These are phyloP conservation scores for Chydorus sphaericus DNA, from an alignment of 2,888 invertebrate genomes.

Conservation along the genomic window DNA sequence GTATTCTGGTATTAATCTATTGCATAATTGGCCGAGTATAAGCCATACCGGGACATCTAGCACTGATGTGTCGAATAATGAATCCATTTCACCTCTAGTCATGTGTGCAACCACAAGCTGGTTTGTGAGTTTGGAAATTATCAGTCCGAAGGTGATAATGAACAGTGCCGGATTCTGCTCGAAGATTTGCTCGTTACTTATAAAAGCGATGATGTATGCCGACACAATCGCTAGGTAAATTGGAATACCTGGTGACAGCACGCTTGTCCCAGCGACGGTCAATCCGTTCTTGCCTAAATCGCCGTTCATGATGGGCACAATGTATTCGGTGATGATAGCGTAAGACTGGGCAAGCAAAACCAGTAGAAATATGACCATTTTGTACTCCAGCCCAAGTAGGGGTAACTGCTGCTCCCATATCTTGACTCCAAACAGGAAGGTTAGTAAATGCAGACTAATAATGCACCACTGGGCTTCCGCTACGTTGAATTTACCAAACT, in stretches of 20 bases:
- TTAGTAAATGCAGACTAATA: conserved; percentile 31
- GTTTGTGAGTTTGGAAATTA: conserved; percentile 91
- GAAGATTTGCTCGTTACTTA: conserved; percentile 63
- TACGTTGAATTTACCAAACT: conserved; percentile 32
- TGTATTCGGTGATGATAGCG: neutral
- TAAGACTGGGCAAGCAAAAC: neutral
- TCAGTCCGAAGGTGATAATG: conserved; percentile 87
- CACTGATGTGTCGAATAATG: neutral
- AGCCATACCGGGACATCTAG: conserved; percentile 68
- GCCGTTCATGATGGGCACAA: neutral
- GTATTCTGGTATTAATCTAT: conserved; percentile 76
- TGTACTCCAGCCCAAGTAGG: neutral
- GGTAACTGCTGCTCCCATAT: neutral
- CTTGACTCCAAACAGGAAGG: conserved; percentile 28
- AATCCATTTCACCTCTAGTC: conserved; percentile 6
- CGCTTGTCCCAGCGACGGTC: conserved; percentile 49
- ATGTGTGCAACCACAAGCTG: conserved; percentile 60
- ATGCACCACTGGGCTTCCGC: conserved; percentile 37
- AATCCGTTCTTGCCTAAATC: neutral
- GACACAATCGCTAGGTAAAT: conserved; percentile 78
- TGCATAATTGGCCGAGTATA: conserved; percentile 97
- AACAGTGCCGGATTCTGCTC: conserved; percentile 84
- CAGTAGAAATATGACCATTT: neutral
- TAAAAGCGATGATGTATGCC: conserved; percentile 81
- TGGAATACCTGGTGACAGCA: conserved; percentile 89